Evolutionary conservation across 2,888 invertebrate genomes (phyloP).

Genomic region (Creontiades dilutus): DNA sequence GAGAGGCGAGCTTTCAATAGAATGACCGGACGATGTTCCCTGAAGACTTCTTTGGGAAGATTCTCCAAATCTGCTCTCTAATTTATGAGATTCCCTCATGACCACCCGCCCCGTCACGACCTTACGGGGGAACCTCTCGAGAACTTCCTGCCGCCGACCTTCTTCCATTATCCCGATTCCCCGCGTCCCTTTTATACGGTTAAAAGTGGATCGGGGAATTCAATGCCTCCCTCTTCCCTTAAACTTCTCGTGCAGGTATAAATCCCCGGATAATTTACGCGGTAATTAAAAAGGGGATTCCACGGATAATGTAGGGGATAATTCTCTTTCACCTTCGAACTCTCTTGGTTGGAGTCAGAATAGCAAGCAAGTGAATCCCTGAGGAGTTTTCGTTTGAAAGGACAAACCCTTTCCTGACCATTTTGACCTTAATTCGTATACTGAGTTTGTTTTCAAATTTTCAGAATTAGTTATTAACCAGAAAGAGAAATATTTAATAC

Average conservation of each 20-base stretch:
- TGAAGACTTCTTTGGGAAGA: background rate
- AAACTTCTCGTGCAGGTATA: background rate
- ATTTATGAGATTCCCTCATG: conserved; percentile 9
- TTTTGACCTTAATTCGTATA: too few species aligned
- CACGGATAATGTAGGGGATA: background rate
- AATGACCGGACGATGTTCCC: background rate
- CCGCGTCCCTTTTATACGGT: background rate
- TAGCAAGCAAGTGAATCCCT: too few species aligned
- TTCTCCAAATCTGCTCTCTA: background rate
- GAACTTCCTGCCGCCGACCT: background rate
- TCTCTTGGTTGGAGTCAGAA: too few species aligned
- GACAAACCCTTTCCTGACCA: too few species aligned
- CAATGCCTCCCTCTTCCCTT: background rate
- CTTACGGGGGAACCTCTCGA: background rate
- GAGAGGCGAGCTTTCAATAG: too few species aligned
- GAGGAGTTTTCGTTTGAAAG: too few species aligned
- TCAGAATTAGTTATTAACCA: too few species aligned
- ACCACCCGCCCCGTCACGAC: background rate
- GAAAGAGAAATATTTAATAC: too few species aligned
- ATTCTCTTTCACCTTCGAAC: too few species aligned
- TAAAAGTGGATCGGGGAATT: background rate
- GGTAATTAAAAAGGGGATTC: background rate
- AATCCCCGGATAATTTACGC: background rate
- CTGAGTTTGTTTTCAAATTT: too few species aligned
- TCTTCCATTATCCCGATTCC: background rate